Evolutionary conservation across 92 coral and sea anemone genomes (phyloP).

Genomic region (Parazoanthus swiftii): DNA sequence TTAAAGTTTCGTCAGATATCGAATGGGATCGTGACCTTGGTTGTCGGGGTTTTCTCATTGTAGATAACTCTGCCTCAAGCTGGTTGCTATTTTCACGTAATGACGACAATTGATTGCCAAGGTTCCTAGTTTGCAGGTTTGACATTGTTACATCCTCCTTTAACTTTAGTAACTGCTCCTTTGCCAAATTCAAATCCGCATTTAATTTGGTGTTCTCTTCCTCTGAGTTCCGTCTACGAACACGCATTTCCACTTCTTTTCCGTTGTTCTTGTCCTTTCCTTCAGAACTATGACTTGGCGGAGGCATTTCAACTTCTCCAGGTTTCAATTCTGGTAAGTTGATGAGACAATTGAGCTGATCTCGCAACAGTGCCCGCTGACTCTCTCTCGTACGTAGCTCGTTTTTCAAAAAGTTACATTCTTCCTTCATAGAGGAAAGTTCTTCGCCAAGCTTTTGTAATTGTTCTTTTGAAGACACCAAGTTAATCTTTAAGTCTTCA

Average conservation of each 20-base stretch:
- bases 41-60: conserved; percentile 61
- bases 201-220: conserved; percentile 78
- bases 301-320: not conserved
- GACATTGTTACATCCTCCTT: conserved; percentile 84
- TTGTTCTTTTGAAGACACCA: conserved; percentile 40
- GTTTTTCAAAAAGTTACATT: conserved; percentile 18
- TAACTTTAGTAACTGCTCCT: conserved; percentile 85
- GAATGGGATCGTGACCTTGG: conserved; percentile 50
- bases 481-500: conserved; percentile 55
- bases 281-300: not conserved
- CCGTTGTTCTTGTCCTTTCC: not conserved
- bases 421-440: conserved; percentile 39
- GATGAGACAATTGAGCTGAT: conserved; percentile 25
- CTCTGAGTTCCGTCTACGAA: conserved; percentile 7
- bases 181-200: conserved; percentile 79
- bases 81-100: conserved; percentile 86
- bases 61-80: conserved; percentile 76
- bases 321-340: conserved; percentile 17
- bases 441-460: conserved; percentile 11
- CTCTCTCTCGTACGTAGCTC: conserved; percentile 43
- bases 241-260: not conserved
- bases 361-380: conserved; percentile 19
- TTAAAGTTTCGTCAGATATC: conserved; percentile 50
- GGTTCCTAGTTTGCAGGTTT: conserved; percentile 75
- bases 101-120: conserved; percentile 75